These are phyloP conservation scores for Rhinoraja longicauda DNA, from an alignment of 2,797 vertebrate genomes.

Conservation along the genomic window DNA sequence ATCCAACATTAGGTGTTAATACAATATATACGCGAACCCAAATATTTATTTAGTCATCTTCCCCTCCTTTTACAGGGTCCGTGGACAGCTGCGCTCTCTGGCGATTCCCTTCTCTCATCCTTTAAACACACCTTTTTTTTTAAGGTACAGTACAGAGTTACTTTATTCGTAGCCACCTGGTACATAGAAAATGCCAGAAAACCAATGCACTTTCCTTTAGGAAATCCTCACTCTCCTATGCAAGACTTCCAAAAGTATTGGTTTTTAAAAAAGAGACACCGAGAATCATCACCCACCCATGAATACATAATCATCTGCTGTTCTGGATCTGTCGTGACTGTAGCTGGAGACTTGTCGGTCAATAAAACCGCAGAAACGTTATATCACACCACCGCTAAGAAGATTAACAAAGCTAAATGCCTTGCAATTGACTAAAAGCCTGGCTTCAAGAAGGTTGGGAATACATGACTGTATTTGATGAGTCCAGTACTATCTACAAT, in stretches of 20 bases:
- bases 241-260: neutral
- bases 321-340: neutral
- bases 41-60: neutral
- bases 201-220: neutral
- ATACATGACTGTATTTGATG: neutral
- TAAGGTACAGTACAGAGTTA: slow-evolving; percentile 56
- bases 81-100: no score
- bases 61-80: no score
- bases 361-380: slow-evolving; percentile 34
- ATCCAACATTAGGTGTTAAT: neutral
- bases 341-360: neutral
- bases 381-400: neutral
- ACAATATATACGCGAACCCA: neutral
- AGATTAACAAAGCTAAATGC: neutral
- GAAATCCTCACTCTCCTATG: neutral
- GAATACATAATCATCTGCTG: neutral
- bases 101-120: neutral
- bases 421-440: neutral
- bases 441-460: neutral
- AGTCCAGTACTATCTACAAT: neutral
- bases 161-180: neutral
- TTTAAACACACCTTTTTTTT: slow-evolving; percentile 30
- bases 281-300: neutral
- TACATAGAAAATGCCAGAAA: neutral
- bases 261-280: neutral